phyloP scores from a whole-genome alignment of 2,797 vertebrate species.

The Botia almorhae region DNA sequence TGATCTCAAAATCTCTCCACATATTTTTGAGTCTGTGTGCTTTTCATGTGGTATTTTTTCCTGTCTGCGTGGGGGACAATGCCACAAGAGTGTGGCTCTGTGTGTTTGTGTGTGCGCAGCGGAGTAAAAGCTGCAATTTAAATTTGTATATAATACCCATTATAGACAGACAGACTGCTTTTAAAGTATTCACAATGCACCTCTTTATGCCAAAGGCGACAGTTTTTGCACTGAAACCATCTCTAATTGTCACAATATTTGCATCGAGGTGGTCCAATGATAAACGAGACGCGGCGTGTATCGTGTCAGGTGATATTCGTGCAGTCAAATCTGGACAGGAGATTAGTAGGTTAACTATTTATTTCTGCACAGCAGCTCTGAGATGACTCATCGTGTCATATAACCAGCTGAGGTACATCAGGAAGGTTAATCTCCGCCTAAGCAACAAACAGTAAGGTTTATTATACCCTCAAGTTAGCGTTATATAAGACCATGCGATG shows the following conservation, averaged over 20 bases:
- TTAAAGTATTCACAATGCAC: not conserved
- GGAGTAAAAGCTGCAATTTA: too few relatives aligned
- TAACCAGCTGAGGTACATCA: slow-evolving; percentile 16
- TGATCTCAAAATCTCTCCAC: too few relatives aligned
- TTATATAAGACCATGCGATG: not conserved
- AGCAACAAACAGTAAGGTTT: slow-evolving; percentile 14
- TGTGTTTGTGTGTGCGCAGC: not conserved
- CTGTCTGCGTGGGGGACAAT: not conserved
- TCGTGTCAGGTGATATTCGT: slow-evolving; percentile 29
- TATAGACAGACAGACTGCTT: not conserved
- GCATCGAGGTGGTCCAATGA: slow-evolving; percentile 10
- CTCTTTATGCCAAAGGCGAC: not conserved
- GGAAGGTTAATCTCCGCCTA: not conserved
- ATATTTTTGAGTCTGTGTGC: too few relatives aligned
- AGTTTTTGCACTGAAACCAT: not conserved
- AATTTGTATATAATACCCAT: slow-evolving; percentile 17
- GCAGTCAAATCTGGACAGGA: slow-evolving; percentile 33
- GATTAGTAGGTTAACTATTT: slow-evolving; percentile 60
- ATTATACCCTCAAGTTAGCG: slow-evolving; percentile 17
- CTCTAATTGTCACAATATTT: slow-evolving; percentile 49
- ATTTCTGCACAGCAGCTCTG: slow-evolving; percentile 53
- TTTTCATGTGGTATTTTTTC: too few relatives aligned
- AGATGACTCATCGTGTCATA: slow-evolving; percentile 20
- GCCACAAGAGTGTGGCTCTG: not conserved
- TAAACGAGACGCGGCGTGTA: not conserved